Base-by-base conservation (phyloP, 2,888 invertebrate species). In the Apocheima hispidaria region DNA sequence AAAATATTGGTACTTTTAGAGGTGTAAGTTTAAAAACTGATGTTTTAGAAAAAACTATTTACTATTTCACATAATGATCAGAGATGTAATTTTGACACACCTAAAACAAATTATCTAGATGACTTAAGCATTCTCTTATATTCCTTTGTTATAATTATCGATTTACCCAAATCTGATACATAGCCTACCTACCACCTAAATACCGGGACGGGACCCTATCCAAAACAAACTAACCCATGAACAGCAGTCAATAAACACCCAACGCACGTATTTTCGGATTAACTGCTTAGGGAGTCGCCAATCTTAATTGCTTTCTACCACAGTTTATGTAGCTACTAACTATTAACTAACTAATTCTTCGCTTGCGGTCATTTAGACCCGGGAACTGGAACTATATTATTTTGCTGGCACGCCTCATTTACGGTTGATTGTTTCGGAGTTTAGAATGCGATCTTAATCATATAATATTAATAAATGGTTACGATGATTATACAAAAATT, bases 221-320 rank as follows among this genome's bases (percentile, higher is more conserved):
- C 75, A 81, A 82, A 84, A 83, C 79, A 84, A 84, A 84, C 79
- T 70, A 62, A 66, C 66, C 63, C 63, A 64, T 57, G 65, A 67
- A 81, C 82, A 80, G 79, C 77, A 87, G 87, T 86, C 87, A 84
- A 91, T 92, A 91, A 91, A 89, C 88, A 88, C 87, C 83, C 90
- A 73, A 74, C 77, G 80, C 90, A 92, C 90, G 92, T 92, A 91
- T 88, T 88, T 90, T 86, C 81, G 86, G 89, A 91, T 91, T 90
- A 92, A 90, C 90, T 86, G 77, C 81, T 81, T 81, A 83, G 89
- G 88, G 88, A 87, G 86, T 85, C 79, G 83, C 87, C 87, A 85
- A 87, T 90, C 89, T 90, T 91, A 92, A 92, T 91, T 91, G 89
- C 83, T 78, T 77, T 43, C 52, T 43, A 55, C 60, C 60, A 73